phyloP scores from a whole-genome alignment of 2,113 vertebrate species.

The Murina feae region DNA sequence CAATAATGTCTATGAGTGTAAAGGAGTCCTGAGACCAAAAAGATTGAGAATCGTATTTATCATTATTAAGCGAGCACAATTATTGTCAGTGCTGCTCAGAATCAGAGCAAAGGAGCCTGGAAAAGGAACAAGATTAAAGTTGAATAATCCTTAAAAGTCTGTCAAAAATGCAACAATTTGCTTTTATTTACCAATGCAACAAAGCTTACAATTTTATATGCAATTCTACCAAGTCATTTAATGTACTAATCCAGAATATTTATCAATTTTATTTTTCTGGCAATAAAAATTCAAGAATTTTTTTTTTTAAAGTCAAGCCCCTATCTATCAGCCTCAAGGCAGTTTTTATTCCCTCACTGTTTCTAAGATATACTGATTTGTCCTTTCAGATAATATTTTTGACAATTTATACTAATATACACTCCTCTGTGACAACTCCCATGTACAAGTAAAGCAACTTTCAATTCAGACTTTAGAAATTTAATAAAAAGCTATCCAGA shows the following conservation, averaged over 20 bases:
- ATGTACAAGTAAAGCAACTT: neutral
- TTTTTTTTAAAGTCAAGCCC: neutral
- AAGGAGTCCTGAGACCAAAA: neutral
- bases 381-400: neutral
- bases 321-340: neutral
- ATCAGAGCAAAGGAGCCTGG: neutral
- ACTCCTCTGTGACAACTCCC: neutral
- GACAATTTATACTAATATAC: neutral
- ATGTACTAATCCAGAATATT: slow-evolving; percentile 12
- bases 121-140: neutral
- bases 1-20: neutral
- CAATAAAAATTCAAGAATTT: neutral
- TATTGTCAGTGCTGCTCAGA: neutral
- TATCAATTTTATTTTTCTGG: slow-evolving; percentile 3
- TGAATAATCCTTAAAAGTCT: neutral
- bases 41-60: neutral
- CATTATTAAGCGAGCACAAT: neutral
- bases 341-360: neutral
- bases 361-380: neutral
- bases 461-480: neutral
- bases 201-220: neutral
- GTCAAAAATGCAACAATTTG: neutral
- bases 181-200: neutral
- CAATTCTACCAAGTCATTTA: neutral
- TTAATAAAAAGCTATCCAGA: neutral